Conservation (phyloP, 1,140 invertebrate species). For the Euura lappo region DNA sequence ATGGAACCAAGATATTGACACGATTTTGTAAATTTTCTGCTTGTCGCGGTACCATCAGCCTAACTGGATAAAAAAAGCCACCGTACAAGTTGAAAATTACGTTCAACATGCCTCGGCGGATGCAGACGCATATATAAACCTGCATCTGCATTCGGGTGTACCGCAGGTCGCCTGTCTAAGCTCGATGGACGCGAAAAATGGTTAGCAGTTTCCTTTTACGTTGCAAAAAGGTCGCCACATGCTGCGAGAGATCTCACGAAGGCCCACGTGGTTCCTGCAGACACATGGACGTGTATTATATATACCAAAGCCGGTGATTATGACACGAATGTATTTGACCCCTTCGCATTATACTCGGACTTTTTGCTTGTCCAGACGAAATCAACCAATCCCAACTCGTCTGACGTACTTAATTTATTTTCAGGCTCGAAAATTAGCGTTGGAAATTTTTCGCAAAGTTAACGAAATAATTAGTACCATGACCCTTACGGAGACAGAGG, state of each 20-base stretch:
- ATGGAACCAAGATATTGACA: not conserved
- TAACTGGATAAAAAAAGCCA: not conserved
- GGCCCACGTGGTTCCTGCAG: not conserved
- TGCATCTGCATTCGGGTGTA: not conserved
- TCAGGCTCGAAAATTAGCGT: too few species aligned
- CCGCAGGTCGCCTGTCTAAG: not conserved
- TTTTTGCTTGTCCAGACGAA: not conserved
- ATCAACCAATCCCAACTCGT: not conserved
- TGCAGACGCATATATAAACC: not conserved
- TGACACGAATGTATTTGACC: not conserved
- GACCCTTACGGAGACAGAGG: not conserved
- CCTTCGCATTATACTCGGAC: not conserved
- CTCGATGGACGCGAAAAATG: not conserved
- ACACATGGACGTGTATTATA: not conserved
- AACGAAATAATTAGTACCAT: not conserved
- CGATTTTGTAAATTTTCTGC: not conserved
- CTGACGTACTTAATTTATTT: not conserved
- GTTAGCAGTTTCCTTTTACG: not conserved
- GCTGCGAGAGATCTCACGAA: slow-evolving; percentile 5
- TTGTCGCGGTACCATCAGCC: not conserved
- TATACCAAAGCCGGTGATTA: not conserved
- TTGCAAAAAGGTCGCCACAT: not conserved
- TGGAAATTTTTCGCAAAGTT: not conserved
- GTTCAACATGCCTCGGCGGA: not conserved
- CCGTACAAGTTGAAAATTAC: not conserved